A percentile compares a stretch with the other conserved stretches of the same genome.
Conservation (phyloP, 2,888 invertebrate genomes). For the Scaptomyza polygonia region DNA sequence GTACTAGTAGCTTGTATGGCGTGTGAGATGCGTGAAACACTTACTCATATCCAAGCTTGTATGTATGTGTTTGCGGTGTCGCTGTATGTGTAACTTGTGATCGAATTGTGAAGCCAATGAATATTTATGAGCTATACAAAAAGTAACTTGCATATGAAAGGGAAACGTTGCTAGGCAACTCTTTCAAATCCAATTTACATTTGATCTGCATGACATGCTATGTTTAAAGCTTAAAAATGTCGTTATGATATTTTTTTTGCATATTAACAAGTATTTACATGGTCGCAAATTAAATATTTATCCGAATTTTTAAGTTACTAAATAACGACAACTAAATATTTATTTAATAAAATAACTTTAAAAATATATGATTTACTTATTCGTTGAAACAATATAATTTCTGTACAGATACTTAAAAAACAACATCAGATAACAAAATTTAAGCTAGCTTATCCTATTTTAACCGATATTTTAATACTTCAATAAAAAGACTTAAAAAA, state of each 20-base stretch:
- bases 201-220: not conserved
- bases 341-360: no score
- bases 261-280: no score
- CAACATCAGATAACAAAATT: not conserved
- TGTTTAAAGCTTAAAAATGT: not conserved
- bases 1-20: conserved; percentile 31
- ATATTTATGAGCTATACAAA: conserved; percentile 23
- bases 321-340: no score
- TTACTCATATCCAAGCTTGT: not conserved
- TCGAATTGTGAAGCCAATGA: conserved; percentile 5
- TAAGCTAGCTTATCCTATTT: not conserved
- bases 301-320: no score
- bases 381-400: no score
- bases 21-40: conserved; percentile 22
- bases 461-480: not conserved
- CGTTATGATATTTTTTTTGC: no score
- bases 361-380: no score
- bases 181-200: not conserved
- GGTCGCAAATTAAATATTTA: no score
- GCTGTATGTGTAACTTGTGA: conserved; percentile 15
- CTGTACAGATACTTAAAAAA: not conserved
- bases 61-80: not conserved
- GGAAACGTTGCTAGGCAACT: not conserved
- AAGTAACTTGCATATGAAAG: not conserved
- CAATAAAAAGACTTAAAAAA: conserved; percentile 4